Evolutionary conservation across 2,113 vertebrate genomes (phyloP), one percentile per base, ranked within the genome.

Genomic region (Dicentrarchus labrax): DNA sequence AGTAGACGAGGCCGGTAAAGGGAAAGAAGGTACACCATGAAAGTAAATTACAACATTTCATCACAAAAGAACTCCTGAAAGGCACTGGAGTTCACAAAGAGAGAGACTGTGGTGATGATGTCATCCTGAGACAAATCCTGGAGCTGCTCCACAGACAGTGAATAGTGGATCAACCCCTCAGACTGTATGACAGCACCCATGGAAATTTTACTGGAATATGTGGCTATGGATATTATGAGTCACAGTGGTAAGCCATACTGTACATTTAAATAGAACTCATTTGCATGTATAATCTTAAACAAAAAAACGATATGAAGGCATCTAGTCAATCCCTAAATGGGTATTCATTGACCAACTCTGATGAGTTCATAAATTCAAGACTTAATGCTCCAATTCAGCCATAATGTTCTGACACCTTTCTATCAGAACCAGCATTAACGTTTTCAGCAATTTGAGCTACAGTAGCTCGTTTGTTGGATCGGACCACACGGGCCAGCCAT

Each of bases 11-110:
- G 71, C 73, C 70, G 45, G 80, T 70, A 72, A 81, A 89, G 69
- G 66, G 24, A 84, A 62, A 57, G 56, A 75, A 77, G 76, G 73
- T 83, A 60, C 57, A 66, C 45, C 9, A 72, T 81, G 62, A 88
- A 89, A 90, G 83, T 72, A 88, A 88, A 88, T 88, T 86, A 79
- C 80, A 89, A 80, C 75, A 80, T 92, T 93, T 85, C 81, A 91
- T 82, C 80, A 83, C 68, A 85, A 84, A 88, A 83, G 61, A 88
- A 90, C 77, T 78, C 79, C 62, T 87, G 76, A 88, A 89, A 92
- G 72, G 62, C 83, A 80, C 54, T 21, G 57, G 67, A 80, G 75
- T 68, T 73, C 69, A 83, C 74, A 88, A 72, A 79, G 45, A 71
- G 17, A 88, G 54, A 53, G 76, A 54, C 56, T 6, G 73, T 24